Conservation (phyloP, 2,113 vertebrate genomes). For the Romanogobio albipinnatus region DNA sequence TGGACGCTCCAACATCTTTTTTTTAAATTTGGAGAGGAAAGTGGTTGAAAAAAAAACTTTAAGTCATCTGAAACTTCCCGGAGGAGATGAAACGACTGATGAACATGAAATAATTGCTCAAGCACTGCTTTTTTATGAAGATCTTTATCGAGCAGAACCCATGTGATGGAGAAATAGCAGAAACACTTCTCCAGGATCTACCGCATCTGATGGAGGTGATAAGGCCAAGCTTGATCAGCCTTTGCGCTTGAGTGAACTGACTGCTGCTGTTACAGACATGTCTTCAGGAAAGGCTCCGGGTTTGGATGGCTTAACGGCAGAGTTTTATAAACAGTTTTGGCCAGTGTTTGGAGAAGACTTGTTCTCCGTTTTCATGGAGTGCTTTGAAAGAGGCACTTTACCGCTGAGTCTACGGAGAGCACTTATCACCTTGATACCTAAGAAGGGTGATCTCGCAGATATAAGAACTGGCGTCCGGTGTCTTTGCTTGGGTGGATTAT, state of each 20-base stretch:
- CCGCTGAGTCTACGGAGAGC: background rate
- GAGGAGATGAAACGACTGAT: background rate
- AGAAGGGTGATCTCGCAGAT: slow-evolving; percentile 9
- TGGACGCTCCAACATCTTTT: background rate
- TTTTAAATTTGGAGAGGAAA: background rate
- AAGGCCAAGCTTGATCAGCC: background rate
- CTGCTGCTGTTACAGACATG: background rate
- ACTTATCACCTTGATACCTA: background rate
- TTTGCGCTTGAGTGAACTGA: background rate
- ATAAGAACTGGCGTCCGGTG: slow-evolving; percentile 7
- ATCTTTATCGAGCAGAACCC: background rate
- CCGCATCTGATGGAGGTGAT: background rate
- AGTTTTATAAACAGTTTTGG: slow-evolving; percentile 23
- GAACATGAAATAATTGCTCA: background rate
- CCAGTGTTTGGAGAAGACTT: background rate
- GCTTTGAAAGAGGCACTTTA: background rate
- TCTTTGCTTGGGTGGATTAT: background rate
- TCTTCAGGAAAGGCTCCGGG: background rate
- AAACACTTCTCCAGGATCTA: background rate
- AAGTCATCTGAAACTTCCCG: too few relatives aligned
- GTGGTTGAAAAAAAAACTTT: too few relatives aligned
- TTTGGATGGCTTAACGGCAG: background rate
- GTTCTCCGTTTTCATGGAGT: background rate
- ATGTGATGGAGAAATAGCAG: background rate
- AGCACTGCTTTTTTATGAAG: background rate